These are phyloP conservation scores for Pedionomus torquatus DNA, from an alignment of 2,113 vertebrate species.

Conservation along the genomic window DNA sequence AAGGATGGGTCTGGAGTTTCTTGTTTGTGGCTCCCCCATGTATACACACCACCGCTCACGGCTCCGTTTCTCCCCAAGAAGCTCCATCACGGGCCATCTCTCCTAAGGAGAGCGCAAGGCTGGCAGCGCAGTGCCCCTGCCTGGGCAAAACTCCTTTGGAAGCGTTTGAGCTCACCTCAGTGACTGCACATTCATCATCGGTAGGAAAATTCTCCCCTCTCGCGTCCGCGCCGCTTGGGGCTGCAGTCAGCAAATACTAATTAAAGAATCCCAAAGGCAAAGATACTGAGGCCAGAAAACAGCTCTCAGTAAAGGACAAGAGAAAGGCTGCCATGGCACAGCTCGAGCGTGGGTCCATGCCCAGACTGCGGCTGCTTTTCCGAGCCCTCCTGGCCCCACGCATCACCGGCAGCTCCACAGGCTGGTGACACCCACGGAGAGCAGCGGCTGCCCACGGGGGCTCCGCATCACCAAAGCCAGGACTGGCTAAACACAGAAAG, in stretches of 20 bases:
- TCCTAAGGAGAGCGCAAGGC: neutral
- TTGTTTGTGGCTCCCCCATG: neutral
- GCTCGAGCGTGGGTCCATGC: neutral
- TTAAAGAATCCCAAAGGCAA: neutral
- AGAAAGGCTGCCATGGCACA: neutral
- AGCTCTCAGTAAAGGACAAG: neutral
- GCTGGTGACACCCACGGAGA: neutral
- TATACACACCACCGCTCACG: accelerated
- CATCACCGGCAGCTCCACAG: neutral
- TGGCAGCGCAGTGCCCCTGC: neutral
- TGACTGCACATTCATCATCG: accelerated
- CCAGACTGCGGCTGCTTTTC: neutral
- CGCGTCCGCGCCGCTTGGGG: neutral
- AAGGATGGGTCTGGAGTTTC: neutral
- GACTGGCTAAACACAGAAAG: neutral
- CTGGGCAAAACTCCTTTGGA: neutral
- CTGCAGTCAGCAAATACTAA: neutral
- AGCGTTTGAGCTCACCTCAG: accelerated
- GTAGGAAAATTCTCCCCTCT: neutral
- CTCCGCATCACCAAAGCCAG: neutral
- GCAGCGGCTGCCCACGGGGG: neutral
- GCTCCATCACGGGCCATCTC: accelerated
- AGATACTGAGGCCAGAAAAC: neutral
- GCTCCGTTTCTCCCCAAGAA: neutral
- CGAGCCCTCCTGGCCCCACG: neutral